Evolutionary conservation across 2,888 invertebrate genomes (phyloP), one percentile per base, ranked within the genome.

Genomic region (Pterobdella sp.): DNA sequence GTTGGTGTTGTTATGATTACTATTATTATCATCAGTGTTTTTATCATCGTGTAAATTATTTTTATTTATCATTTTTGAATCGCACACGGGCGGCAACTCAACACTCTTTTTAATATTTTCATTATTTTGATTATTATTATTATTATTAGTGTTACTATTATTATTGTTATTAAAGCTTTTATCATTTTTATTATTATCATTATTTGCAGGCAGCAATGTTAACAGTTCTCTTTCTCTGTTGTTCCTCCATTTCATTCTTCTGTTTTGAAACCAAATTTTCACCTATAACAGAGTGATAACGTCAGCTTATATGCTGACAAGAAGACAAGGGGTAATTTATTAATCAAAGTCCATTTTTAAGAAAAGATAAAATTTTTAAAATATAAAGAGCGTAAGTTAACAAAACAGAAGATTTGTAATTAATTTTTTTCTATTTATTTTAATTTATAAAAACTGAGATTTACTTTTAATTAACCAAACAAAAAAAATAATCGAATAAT

Each of bases 191-290:
- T 32, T 42, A 63, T 60, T 71, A 63, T 56, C 32, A 37, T 34
- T 63, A 18, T 32, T 35, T 68, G 31, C 35, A 4, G 71, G 56
- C 3, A 63, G n/a, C n/a, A 63, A 71, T 29, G 63, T 71, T 7
- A 71, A 32, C 32, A 72, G 36, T 84, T 96, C 95, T 42, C 95
- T 87, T 84, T 96, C 96, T 85, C 96, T 96, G 3, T 93, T 94
- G 85, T 97, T 97, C 72, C 97, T 88, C 96, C 96, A 96, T 84
- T 94, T 97, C 96, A 97, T 97, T 73, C 96, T 90, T 0, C 96
- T 89, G 83, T 97, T 97, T 87, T 97, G 96, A 85, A 97, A 97
- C 90, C 90, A 91, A 76, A 91, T 91, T 84, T 91, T 91, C 74
- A 91, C 91, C 91, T 91, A 85, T n/a, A n/a, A n/a, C n/a, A n/a